phyloP scores from a whole-genome alignment of 2,888 invertebrate genomes.

The Thecophora atra region DNA sequence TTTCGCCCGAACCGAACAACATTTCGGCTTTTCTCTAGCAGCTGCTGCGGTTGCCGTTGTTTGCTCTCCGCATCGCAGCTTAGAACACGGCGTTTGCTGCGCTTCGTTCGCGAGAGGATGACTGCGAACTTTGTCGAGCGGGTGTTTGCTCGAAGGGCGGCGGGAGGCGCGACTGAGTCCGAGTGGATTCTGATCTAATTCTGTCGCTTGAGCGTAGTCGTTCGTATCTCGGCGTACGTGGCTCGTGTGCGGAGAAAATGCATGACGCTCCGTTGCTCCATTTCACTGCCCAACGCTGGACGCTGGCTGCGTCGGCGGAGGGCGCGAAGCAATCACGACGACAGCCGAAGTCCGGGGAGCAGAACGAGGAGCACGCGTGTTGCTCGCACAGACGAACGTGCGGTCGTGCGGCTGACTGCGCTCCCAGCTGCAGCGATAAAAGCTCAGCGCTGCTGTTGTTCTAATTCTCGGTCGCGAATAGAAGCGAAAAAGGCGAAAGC shows the following conservation, averaged over 20 bases:
- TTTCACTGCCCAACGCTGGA: neutral
- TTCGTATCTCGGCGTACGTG: neutral
- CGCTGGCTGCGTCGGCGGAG: neutral
- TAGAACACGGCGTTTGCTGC: slow-evolving; percentile 17
- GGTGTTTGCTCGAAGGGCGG: neutral
- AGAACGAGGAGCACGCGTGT: slow-evolving; percentile 8
- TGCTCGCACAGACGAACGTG: slow-evolving; percentile 19
- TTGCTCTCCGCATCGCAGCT: slow-evolving; percentile 30
- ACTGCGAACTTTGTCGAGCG: too few relatives aligned
- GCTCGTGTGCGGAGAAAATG: slow-evolving; percentile 7
- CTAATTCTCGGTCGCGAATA: slow-evolving; percentile 28
- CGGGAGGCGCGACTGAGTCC: neutral
- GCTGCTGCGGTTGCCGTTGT: slow-evolving; percentile 36
- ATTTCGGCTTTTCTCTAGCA: slow-evolving; percentile 44
- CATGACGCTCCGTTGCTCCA: neutral
- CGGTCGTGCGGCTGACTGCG: neutral
- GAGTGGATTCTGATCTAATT: slow-evolving; percentile 15
- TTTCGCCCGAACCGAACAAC: slow-evolving; percentile 57
- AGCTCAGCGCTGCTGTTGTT: neutral
- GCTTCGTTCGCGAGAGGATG: too few relatives aligned
- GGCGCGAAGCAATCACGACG: too few relatives aligned
- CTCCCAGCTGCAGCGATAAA: slow-evolving; percentile 5
- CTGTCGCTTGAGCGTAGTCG: neutral
- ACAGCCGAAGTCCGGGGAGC: neutral
- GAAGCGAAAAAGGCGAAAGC: neutral